A percentile compares a stretch with the other conserved stretches of the same genome.
Evolutionary conservation across 2,888 invertebrate species (phyloP).

Genomic region (Tachina fera): DNA sequence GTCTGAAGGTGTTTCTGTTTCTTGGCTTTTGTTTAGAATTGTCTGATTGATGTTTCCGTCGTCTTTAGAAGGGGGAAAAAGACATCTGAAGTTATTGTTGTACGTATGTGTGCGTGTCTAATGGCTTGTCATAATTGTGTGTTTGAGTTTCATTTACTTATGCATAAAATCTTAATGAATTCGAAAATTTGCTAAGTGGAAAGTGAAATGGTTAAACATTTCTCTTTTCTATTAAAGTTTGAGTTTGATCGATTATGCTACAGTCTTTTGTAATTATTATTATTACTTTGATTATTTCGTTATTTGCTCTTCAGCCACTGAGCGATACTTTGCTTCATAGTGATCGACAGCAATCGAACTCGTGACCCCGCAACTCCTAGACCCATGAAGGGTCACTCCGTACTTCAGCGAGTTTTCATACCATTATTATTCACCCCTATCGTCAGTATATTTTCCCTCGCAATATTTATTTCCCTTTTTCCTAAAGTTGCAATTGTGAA

Average conservation of each 20-base stretch:
- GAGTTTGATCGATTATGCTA: not conserved
- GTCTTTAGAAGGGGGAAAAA: not conserved
- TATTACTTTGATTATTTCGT: no score
- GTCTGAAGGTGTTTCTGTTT: not conserved
- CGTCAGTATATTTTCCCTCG: no score
- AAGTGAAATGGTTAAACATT: not conserved
- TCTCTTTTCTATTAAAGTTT: not conserved
- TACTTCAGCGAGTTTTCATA: no score
- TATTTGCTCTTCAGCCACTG: no score
- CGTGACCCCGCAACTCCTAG: no score
- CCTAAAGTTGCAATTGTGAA: no score
- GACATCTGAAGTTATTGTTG: conserved; percentile 23
- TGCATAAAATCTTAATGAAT: conserved; percentile 12
- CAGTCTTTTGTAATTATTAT: not conserved
- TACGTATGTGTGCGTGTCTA: not conserved
- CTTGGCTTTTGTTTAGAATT: conserved; percentile 21
- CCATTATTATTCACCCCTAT: no score
- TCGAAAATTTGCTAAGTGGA: not conserved
- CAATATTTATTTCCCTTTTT: no score
- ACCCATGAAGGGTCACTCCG: no score
- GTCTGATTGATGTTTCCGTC: conserved; percentile 49
- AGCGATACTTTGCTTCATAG: no score
- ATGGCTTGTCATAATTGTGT: conserved; percentile 22
- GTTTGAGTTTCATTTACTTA: conserved; percentile 12
- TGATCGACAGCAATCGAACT: no score